A percentile compares a stretch with the other conserved stretches of the same genome.
phyloP scores from a whole-genome alignment of 2,797 vertebrate genomes.

The Fistularia tabacaria region DNA sequence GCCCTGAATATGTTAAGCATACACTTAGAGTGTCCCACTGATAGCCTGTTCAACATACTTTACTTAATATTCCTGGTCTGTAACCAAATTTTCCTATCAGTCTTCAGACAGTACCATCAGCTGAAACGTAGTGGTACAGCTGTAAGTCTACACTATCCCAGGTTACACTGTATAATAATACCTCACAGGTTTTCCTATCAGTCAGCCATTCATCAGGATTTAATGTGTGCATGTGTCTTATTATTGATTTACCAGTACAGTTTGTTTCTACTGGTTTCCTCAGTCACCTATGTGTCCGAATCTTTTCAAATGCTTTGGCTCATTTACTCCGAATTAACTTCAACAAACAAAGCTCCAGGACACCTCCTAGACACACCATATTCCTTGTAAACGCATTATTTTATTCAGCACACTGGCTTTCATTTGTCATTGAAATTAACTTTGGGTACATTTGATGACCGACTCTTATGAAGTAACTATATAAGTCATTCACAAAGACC shows the following conservation, averaged over 20 bases:
- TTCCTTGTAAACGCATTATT: not conserved
- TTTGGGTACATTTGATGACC: too few relatives aligned
- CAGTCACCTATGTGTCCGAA: not conserved
- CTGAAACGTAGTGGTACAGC: not conserved
- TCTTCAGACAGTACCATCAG: not conserved
- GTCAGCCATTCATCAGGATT: not conserved
- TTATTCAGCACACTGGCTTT: not conserved
- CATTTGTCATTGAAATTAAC: too few relatives aligned
- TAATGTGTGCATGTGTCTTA: not conserved
- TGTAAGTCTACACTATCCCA: not conserved
- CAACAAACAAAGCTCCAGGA: not conserved
- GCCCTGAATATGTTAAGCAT: constrained; percentile 34
- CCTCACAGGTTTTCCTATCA: not conserved
- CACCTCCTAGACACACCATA: not conserved
- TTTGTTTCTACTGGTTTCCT: not conserved
- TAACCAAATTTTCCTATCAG: constrained; percentile 4
- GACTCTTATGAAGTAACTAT: too few relatives aligned
- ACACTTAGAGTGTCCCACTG: constrained; percentile 7
- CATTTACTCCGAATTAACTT: constrained; percentile 4
- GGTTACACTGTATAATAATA: not conserved
- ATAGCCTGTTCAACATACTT: constrained; percentile 1
- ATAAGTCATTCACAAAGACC: too few relatives aligned
- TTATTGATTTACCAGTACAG: not conserved
- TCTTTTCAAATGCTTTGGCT: not conserved
- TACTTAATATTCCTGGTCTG: constrained; percentile 4